These are phyloP conservation scores for Auanema freiburgensis DNA, from an alignment of 2,888 invertebrate species.

Conservation along the genomic window DNA sequence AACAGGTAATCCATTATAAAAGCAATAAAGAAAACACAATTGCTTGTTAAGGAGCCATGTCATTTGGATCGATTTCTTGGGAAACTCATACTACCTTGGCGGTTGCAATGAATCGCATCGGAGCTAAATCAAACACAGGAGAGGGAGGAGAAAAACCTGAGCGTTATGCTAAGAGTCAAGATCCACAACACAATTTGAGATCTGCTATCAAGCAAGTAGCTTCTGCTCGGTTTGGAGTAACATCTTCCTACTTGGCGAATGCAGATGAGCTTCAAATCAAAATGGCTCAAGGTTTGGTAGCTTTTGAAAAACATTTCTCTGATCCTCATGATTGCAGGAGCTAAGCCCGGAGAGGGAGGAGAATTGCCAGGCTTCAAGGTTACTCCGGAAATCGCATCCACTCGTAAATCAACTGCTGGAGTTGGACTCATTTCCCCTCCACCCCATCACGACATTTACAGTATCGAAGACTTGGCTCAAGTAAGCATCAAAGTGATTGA, in stretches of 20 bases:
- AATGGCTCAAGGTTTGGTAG: slow-evolving; percentile 80
- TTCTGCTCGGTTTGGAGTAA: slow-evolving; percentile 96
- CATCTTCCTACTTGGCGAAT: slow-evolving; percentile 92
- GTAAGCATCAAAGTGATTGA: too few species aligned
- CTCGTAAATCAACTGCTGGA: slow-evolving; percentile 91
- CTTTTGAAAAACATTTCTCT: not conserved
- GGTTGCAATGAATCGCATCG: slow-evolving; percentile 93
- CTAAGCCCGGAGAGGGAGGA: slow-evolving; percentile 98
- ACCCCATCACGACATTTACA: slow-evolving; percentile 99
- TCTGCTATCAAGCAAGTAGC: slow-evolving; percentile 96
- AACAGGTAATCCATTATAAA: slow-evolving; percentile 72
- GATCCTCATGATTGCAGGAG: slow-evolving; percentile 68
- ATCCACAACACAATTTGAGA: slow-evolving; percentile 79
- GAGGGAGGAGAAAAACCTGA: slow-evolving; percentile 82
- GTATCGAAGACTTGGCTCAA: slow-evolving; percentile 96
- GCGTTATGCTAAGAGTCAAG: slow-evolving; percentile 74
- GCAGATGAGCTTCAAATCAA: slow-evolving; percentile 98
- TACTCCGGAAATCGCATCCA: slow-evolving; percentile 88
- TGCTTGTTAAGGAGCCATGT: slow-evolving; percentile 79
- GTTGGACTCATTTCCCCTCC: slow-evolving; percentile 98
- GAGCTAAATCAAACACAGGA: slow-evolving; percentile 97
- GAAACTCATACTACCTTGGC: slow-evolving; percentile 95
- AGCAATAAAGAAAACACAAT: not conserved
- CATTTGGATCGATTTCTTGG: slow-evolving; percentile 91
- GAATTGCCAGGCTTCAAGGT: slow-evolving; percentile 88